Conservation (phyloP, 1,140 invertebrate species). For the Monochamus saltuarius region DNA sequence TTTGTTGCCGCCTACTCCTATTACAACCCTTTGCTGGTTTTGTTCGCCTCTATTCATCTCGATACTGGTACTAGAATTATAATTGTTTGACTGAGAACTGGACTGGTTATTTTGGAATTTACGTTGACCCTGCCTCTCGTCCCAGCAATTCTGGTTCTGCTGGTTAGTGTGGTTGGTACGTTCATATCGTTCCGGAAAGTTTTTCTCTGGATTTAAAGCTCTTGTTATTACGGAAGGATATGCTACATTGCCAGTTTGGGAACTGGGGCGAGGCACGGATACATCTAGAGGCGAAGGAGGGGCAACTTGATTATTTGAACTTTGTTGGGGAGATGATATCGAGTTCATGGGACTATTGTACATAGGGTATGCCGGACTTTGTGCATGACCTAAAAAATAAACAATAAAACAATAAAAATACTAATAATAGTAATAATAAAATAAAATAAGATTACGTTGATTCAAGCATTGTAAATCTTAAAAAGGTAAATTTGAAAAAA, state of each 20-base stretch:
- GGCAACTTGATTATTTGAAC: constrained; percentile 58
- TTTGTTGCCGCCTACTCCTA: constrained; percentile 49
- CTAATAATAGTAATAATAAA: no score
- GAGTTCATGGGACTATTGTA: constrained; percentile 76
- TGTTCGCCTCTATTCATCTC: constrained; percentile 18
- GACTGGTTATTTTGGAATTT: constrained; percentile 28
- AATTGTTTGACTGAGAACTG: constrained; percentile 30
- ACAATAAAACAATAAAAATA: no score
- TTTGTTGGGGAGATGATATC: constrained; percentile 68
- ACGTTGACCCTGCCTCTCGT: constrained; percentile 49
- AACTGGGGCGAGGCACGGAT: constrained; percentile 63
- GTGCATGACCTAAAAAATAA: constrained; percentile 61
- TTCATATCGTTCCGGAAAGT: constrained; percentile 63
- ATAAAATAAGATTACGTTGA: no score
- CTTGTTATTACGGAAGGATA: constrained; percentile 74
- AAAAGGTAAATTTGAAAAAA: no score
- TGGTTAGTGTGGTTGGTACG: constrained; percentile 48
- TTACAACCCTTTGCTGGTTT: constrained; percentile 13
- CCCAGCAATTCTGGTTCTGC: constrained; percentile 55
- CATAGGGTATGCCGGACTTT: constrained; percentile 74
- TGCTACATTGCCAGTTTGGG: constrained; percentile 62
- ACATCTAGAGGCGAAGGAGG: constrained; percentile 70
- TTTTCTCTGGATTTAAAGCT: constrained; percentile 64
- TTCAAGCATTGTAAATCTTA: no score
- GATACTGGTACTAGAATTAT: constrained; percentile 29